Evolutionary conservation across 2,113 vertebrate species (phyloP).

Genomic region (Corydoras maculifer): DNA sequence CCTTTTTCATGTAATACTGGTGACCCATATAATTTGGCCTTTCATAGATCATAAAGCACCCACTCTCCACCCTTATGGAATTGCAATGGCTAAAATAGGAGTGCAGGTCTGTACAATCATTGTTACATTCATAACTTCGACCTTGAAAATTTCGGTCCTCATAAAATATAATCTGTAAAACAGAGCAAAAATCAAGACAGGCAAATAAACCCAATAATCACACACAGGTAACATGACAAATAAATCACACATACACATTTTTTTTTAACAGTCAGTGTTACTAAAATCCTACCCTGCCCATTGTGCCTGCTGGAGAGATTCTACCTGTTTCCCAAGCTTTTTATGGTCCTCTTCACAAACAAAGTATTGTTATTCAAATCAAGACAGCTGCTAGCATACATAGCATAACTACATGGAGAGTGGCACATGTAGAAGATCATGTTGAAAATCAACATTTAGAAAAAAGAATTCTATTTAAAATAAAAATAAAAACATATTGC

Average conservation of each 20-base stretch:
- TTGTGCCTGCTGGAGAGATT: slow-evolving; percentile 68
- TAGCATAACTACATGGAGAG: slow-evolving; percentile 55
- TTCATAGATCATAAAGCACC: slow-evolving; percentile 68
- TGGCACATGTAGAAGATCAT: slow-evolving; percentile 64
- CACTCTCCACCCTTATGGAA: slow-evolving; percentile 65
- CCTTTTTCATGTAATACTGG: slow-evolving; percentile 63
- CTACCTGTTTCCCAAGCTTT: slow-evolving; percentile 67
- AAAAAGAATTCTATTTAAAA: slow-evolving; percentile 68
- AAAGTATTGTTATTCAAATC: slow-evolving; percentile 71
- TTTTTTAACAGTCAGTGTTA: slow-evolving; percentile 30
- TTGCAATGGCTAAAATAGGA: slow-evolving; percentile 63
- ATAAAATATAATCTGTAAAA: slow-evolving; percentile 69
- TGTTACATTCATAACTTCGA: slow-evolving; percentile 68
- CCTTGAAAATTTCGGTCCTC: slow-evolving; percentile 74
- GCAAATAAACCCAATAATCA: too few species aligned
- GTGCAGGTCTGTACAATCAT: slow-evolving; percentile 63
- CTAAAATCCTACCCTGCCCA: slow-evolving; percentile 63
- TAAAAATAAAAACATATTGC: slow-evolving; percentile 63
- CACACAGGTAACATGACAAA: too few species aligned
- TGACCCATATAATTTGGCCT: slow-evolving; percentile 65
- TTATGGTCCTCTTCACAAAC: slow-evolving; percentile 68
- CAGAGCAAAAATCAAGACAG: neutral
- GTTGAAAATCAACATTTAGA: slow-evolving; percentile 61
- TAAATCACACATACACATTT: too few species aligned
- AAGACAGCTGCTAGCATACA: slow-evolving; percentile 34